A percentile compares a stretch with the other conserved stretches of the same genome.
phyloP scores from a whole-genome alignment of 2,113 vertebrate genomes.

The Symphodus melops region DNA sequence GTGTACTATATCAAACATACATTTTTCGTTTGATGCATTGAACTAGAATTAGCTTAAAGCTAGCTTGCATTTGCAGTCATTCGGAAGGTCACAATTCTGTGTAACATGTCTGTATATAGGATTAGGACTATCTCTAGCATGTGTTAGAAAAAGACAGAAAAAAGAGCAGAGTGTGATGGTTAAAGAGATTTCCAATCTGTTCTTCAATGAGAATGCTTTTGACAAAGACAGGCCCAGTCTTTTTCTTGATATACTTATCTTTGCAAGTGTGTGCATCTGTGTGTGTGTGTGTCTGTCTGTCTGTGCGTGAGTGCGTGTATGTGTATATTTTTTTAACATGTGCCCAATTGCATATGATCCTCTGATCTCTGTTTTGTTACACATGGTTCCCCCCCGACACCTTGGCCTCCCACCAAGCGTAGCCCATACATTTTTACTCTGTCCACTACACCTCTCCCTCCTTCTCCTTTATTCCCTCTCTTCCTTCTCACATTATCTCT shows the following conservation, averaged over 20 bases:
- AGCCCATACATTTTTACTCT: slow-evolving; percentile 68
- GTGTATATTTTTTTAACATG: slow-evolving; percentile 24
- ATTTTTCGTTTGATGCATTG: too few relatives aligned
- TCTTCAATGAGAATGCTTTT: slow-evolving; percentile 39
- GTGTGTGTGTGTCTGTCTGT: background rate
- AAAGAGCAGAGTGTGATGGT: slow-evolving; percentile 24
- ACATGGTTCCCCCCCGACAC: slow-evolving; percentile 65
- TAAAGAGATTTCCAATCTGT: slow-evolving; percentile 51
- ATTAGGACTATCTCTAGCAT: slow-evolving; percentile 37
- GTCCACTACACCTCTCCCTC: slow-evolving; percentile 20
- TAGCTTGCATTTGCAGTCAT: too few relatives aligned
- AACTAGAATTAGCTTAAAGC: too few relatives aligned
- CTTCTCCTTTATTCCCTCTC: slow-evolving; percentile 47
- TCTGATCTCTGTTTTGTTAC: slow-evolving; percentile 76
- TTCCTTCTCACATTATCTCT: slow-evolving; percentile 45
- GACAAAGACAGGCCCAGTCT: slow-evolving; percentile 49
- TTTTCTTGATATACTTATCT: slow-evolving; percentile 27
- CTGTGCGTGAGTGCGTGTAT: background rate
- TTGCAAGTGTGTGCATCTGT: background rate
- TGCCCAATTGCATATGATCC: slow-evolving; percentile 56
- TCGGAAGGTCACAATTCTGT: background rate
- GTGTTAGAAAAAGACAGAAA: slow-evolving; percentile 2
- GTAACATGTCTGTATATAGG: slow-evolving; percentile 40
- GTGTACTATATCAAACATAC: slow-evolving; percentile 17
- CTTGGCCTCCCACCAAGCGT: slow-evolving; percentile 67